Conservation (phyloP, 2,113 vertebrate species). For the Hydropotes inermis region DNA sequence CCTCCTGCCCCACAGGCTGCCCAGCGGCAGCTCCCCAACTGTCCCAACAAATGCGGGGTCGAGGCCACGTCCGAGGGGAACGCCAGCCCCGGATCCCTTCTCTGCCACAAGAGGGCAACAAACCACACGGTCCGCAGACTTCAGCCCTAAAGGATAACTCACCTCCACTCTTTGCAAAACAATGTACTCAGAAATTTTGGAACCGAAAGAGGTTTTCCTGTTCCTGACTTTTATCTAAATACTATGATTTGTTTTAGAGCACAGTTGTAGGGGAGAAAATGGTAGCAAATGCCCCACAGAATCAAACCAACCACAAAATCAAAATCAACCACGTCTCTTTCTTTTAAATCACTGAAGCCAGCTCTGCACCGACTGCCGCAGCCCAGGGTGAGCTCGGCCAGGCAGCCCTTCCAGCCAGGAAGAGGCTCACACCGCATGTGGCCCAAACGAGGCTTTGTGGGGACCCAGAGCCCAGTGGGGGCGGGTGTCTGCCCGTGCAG, state of each 20-base stretch:
- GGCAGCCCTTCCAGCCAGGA: neutral
- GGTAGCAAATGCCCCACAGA: neutral
- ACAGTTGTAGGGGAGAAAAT: neutral
- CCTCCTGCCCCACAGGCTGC: neutral
- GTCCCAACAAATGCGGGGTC: neutral
- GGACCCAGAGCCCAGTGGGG: rapidly evolving
- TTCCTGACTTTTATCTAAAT: neutral
- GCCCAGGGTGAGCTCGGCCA: neutral
- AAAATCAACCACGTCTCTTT: neutral
- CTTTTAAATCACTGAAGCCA: neutral
- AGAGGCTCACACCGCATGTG: neutral
- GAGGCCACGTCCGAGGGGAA: rapidly evolving
- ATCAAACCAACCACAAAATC: neutral
- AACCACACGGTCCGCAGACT: neutral
- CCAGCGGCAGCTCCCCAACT: rapidly evolving
- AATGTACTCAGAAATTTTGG: neutral
- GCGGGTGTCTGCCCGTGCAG: rapidly evolving
- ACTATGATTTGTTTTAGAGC: neutral
- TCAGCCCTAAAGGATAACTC: rapidly evolving
- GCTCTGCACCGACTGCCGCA: rapidly evolving
- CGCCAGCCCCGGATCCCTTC: neutral
- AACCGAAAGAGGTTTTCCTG: neutral
- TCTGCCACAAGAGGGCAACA: constrained; percentile 57
- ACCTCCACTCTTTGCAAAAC: neutral
- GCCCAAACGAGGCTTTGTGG: neutral